These are phyloP conservation scores for Sialia sialis DNA, from an alignment of 2,113 vertebrate genomes.

Conservation along the genomic window DNA sequence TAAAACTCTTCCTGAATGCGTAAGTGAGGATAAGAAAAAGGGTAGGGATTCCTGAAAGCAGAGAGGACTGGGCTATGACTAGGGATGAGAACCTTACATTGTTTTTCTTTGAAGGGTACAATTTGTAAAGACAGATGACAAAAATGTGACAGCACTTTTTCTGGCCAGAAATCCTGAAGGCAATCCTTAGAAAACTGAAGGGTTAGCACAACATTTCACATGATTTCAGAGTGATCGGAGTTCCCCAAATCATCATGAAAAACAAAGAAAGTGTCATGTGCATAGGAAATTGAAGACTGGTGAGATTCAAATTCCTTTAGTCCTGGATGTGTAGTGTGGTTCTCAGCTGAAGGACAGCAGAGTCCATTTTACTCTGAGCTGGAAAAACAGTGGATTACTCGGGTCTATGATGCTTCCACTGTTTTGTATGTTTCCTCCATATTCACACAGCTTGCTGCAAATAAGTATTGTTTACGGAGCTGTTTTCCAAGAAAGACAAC, in stretches of 20 bases:
- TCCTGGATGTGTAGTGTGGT: background rate
- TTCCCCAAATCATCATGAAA: background rate
- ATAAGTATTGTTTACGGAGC: background rate
- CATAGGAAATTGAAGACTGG: background rate
- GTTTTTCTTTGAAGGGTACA: background rate
- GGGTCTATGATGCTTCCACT: background rate
- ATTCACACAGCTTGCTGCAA: background rate
- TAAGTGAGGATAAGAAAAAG: background rate
- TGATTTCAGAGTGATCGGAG: background rate
- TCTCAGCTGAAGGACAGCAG: background rate
- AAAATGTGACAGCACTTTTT: background rate
- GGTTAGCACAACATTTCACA: background rate
- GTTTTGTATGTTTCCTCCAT: background rate
- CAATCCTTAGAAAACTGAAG: background rate
- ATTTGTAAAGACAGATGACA: background rate
- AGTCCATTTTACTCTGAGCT: background rate
- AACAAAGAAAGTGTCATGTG: background rate
- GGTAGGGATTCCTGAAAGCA: background rate
- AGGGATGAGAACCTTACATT: background rate
- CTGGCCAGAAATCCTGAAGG: background rate
- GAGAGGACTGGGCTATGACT: background rate
- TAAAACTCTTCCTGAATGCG: slow-evolving; percentile 37
- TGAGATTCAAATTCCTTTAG: background rate
- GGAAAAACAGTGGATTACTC: background rate
- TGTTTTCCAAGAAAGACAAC: background rate